Evolutionary conservation across 2,113 vertebrate species (phyloP).

Genomic region (Lophura nycthemera): DNA sequence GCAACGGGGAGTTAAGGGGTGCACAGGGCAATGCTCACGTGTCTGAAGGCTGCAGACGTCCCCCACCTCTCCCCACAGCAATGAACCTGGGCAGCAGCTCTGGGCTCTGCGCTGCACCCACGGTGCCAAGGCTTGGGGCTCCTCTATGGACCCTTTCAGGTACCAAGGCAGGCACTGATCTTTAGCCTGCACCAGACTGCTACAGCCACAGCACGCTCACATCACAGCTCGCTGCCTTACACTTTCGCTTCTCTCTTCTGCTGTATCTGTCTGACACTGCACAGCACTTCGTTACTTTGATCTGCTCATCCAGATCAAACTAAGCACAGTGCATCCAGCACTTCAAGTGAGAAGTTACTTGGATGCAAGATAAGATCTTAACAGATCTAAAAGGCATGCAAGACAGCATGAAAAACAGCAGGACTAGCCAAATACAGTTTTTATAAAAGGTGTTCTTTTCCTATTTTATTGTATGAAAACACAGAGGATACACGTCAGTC

Average conservation of each 20-base stretch:
- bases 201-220: background rate
- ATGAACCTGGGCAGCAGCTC: background rate
- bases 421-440: background rate
- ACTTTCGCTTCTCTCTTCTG: background rate
- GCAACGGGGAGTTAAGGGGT: background rate
- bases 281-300: background rate
- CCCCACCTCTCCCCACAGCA: background rate
- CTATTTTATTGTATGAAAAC: background rate
- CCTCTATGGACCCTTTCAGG: background rate
- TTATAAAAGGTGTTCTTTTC: background rate
- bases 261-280: background rate
- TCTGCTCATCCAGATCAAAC: background rate
- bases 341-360: background rate
- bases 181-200: background rate
- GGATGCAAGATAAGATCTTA: background rate
- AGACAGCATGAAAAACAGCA: background rate
- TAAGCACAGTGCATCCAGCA: background rate
- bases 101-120: background rate
- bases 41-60: background rate
- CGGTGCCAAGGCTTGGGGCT: background rate
- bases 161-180: background rate
- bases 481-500: rapidly evolving
- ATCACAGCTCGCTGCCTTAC: background rate
- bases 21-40: rapidly evolving
- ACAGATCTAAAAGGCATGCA: background rate